Base-by-base conservation (phyloP, 2,888 invertebrate species). In the Andrena bicolor region DNA sequence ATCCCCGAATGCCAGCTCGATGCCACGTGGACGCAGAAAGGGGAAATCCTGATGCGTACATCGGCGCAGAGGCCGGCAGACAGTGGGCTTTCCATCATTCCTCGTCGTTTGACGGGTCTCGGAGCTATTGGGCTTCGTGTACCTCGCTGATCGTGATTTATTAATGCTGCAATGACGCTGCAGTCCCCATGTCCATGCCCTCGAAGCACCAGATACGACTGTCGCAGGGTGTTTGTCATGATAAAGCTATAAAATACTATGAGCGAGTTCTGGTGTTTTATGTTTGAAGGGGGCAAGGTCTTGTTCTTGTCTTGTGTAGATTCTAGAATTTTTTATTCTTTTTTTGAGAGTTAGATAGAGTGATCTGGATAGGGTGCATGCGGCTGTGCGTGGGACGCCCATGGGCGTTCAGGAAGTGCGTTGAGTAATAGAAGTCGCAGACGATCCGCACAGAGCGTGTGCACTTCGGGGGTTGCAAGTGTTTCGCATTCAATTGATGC, bases 11-110 rank as follows among this genome's bases (percentile, higher is more conserved):
- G 72, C 69, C 65, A 13, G 53, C 69, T 35, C 65, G 48, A 48
- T 49, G 72, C 82, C 82, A 83, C 82, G 82, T 83, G 81, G 73
- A 76, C 64, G 7, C 4, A 69, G 70, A 77, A 73, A 81, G 71
- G 76, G 82, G 72, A 64, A 69, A 69, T 69, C 26, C 82, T 60
- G 48, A 70, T 61, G 48, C 66, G 56, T 76, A 70, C 64, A 51
- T 10, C 66, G 74, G 20, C 32, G 32, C 32, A 23, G 26, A 51
- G 53, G 32, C 73, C 35, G n/a, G 20, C 32, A 51, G 64, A 49
- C 72, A 49, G 26, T 7, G 26, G 51, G 64, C 23, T 49, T 74
- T 61, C 66, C 41, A 60, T 76, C 76, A 16, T 51, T 64, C 51
- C 28, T 16, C 48, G 26, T 26, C 68, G 48, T 61, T 51, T 32